phyloP scores from a whole-genome alignment of 92 coral and sea anemone genomes.

The Paragorgia papillata region DNA sequence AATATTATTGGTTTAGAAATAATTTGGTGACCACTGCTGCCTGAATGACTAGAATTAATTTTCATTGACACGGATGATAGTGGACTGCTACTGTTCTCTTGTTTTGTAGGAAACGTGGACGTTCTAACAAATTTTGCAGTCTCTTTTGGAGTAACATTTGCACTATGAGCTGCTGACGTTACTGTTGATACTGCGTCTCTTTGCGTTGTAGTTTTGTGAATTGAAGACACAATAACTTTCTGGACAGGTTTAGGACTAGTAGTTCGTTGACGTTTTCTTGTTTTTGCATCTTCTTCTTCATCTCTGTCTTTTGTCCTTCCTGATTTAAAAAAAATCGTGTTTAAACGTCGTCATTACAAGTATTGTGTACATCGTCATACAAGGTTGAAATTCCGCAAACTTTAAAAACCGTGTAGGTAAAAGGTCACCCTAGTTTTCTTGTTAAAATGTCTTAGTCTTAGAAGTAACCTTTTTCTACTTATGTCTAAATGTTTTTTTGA shows the following conservation, averaged over 20 bases:
- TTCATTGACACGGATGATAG: slow-evolving; percentile 27
- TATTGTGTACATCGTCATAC: too few relatives aligned
- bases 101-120: slow-evolving; percentile 8
- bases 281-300: slow-evolving; percentile 19
- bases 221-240: slow-evolving; percentile 36
- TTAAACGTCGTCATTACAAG: too few relatives aligned
- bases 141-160: not conserved
- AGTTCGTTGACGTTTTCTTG: slow-evolving; percentile 35
- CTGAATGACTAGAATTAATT: slow-evolving; percentile 3
- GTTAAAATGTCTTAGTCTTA: too few relatives aligned
- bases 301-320: not conserved
- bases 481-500: too few relatives aligned
- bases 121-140: slow-evolving; percentile 16
- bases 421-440: too few relatives aligned
- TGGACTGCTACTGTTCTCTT: slow-evolving; percentile 1
- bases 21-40: not conserved
- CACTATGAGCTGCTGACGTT: slow-evolving; percentile 10
- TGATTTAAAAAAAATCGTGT: not conserved
- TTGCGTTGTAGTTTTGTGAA: slow-evolving; percentile 2
- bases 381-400: too few relatives aligned
- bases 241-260: slow-evolving; percentile 29
- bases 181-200: slow-evolving; percentile 1
- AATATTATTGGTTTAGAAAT: slow-evolving; percentile 24
- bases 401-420: too few relatives aligned
- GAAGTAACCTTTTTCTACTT: too few relatives aligned